Percentiles rank a stretch among this genome's conserved stretches.
phyloP scores from a whole-genome alignment of 2,888 invertebrate genomes.

The Morinoia aosen region DNA sequence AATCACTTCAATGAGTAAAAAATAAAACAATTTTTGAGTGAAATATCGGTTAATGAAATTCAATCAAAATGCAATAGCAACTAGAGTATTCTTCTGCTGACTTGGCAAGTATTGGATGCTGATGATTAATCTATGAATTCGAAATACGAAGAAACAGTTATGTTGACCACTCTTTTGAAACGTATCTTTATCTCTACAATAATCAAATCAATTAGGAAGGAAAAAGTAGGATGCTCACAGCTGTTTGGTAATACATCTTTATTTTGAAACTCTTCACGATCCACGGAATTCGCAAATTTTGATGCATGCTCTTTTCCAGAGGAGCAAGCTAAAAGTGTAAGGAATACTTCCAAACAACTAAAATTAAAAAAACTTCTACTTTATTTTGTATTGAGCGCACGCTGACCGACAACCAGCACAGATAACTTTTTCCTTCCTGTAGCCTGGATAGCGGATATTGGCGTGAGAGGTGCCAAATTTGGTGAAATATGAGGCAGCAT shows the following conservation, averaged over 20 bases:
- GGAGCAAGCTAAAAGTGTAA: not conserved
- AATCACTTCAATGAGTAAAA: too few species aligned
- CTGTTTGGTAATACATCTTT: not conserved
- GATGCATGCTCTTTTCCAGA: not conserved
- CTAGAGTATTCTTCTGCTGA: too few species aligned
- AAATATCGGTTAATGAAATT: too few species aligned
- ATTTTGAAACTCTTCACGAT: not conserved
- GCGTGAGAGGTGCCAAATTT: not conserved
- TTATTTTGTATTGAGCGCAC: not conserved
- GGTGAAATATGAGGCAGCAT: not conserved
- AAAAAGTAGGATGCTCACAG: too few species aligned
- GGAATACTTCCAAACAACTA: not conserved
- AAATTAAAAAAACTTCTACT: not conserved
- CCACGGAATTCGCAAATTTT: not conserved
- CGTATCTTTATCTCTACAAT: too few species aligned
- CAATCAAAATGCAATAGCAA: too few species aligned
- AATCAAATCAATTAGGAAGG: too few species aligned
- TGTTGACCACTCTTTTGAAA: too few species aligned
- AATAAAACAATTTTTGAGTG: too few species aligned
- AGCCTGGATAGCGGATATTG: not conserved
- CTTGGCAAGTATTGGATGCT: too few species aligned
- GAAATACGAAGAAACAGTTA: too few species aligned
- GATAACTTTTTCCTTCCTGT: not conserved
- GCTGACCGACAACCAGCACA: not conserved
- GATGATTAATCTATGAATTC: too few species aligned